These are phyloP conservation scores for Malacoraja senta DNA, from an alignment of 2,797 vertebrate genomes.

Conservation along the genomic window DNA sequence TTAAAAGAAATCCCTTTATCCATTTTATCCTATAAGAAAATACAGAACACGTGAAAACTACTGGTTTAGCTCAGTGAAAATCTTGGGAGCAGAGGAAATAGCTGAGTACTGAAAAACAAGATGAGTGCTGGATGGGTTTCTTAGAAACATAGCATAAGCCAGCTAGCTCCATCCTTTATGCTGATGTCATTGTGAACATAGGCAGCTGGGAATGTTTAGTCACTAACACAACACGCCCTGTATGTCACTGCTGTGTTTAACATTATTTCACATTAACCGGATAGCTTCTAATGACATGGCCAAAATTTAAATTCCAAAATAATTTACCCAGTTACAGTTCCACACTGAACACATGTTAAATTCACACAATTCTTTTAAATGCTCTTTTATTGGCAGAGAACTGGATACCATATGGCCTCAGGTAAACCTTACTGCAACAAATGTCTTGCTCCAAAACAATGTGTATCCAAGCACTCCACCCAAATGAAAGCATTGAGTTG, in stretches of 20 bases:
- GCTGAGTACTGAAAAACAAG: not conserved
- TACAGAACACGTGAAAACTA: not conserved
- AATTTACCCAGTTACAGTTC: not conserved
- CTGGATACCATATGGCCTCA: not conserved
- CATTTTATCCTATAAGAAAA: not conserved
- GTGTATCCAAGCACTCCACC: conserved; percentile 1
- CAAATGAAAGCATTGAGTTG: not conserved
- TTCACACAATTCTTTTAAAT: not conserved
- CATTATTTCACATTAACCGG: conserved; percentile 16
- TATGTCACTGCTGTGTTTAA: conserved; percentile 42
- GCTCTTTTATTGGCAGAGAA: not conserved
- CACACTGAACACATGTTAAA: not conserved
- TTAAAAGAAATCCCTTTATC: not conserved
- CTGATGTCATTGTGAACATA: conserved; percentile 50
- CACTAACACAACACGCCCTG: conserved; percentile 47
- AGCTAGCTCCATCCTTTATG: conserved; percentile 46
- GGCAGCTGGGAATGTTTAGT: conserved; percentile 55
- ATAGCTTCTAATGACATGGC: not conserved
- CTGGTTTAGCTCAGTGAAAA: not conserved
- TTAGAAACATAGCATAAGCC: conserved; percentile 40
- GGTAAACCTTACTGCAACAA: not conserved
- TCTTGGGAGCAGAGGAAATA: not conserved
- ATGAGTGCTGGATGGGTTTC: not conserved
- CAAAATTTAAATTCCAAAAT: not conserved
- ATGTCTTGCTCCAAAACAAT: not conserved